Base-by-base conservation (phyloP, 92 coral and sea anemone species). In the Epizoanthus illoricatus region DNA sequence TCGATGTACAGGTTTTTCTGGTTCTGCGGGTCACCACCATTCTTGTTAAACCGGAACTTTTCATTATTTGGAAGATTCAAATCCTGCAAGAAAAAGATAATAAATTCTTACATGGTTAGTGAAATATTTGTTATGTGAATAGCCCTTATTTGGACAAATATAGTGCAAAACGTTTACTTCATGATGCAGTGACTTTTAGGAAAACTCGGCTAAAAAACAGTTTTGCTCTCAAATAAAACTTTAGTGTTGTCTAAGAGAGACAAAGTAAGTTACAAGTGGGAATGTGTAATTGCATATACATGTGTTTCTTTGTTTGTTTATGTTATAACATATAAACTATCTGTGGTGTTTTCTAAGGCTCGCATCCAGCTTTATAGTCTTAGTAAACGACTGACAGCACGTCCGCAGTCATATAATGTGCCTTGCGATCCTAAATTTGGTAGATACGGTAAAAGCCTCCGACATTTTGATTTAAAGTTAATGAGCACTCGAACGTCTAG, bases 31-130 rank as follows among this genome's bases (percentile, higher is more conserved):
- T 71, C 75, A 23, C 75, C 75, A 41, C 75, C 75, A 7, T 71
- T 71, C 75, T 40, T 71, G 57, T 71, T 71, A 24, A 71, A 71
- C 56, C 75, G 75, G 75, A 71, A 71, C 28, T 9, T 71, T 45
- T 71, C 75, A 21, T 45, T 45, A 36, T 17, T 42, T 17, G 75
- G 75, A 71, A 71, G 75, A 41, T 71, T 6, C 43, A 71, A 45
- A 6, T 55, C 75, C 75, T 71, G 12, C 42, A 71, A 71, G 58
- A 42, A 45, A 45, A 45, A 41, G 18, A 12, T 21, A 0, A 19
- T 0, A 4, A 59, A 59, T 12, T 4, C 3, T 6, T 28, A 20
- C 39, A 4, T 12, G 41, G 69, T 64, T 20, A 64, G 28, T 64
- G 10, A 64, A 64, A 18, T 21, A 64, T 17, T 23, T 64, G 1